A percentile compares a stretch with the other conserved stretches of the same genome.
Conservation (phyloP, 2,888 invertebrate genomes). For the Fabriciana adippe region DNA sequence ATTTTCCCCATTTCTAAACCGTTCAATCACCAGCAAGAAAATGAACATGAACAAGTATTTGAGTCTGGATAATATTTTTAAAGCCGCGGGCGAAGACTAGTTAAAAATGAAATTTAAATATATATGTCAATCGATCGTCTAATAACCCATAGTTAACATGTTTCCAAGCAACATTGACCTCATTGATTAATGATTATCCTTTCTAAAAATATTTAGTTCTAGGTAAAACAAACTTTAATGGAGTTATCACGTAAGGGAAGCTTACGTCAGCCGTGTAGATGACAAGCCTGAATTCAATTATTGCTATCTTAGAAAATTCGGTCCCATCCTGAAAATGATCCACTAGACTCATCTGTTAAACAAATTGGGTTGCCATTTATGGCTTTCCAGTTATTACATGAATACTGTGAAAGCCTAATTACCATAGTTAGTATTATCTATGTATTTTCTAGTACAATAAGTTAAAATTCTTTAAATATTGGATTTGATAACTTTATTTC, state of each 20-base stretch:
- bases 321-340: background rate
- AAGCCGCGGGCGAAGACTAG: too few relatives aligned
- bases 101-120: background rate
- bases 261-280: background rate
- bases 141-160: conserved; percentile 3
- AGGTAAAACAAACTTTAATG: conserved; percentile 5
- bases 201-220: background rate
- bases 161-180: conserved; percentile 6
- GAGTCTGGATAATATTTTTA: too few relatives aligned
- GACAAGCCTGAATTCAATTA: conserved; percentile 1
- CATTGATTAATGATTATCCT: conserved; percentile 1
- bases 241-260: background rate
- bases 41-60: too few relatives aligned
- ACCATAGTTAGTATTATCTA: too few relatives aligned
- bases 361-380: background rate
- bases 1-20: too few relatives aligned
- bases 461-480: too few relatives aligned
- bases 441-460: too few relatives aligned
- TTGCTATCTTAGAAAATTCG: background rate
- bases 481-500: too few relatives aligned
- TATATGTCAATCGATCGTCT: conserved; percentile 9
- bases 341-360: background rate
- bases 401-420: too few relatives aligned
- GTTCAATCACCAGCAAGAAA: too few relatives aligned
- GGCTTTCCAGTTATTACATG: background rate